Evolutionary conservation across 2,888 invertebrate species (phyloP).

Genomic region (Drosophila recens): DNA sequence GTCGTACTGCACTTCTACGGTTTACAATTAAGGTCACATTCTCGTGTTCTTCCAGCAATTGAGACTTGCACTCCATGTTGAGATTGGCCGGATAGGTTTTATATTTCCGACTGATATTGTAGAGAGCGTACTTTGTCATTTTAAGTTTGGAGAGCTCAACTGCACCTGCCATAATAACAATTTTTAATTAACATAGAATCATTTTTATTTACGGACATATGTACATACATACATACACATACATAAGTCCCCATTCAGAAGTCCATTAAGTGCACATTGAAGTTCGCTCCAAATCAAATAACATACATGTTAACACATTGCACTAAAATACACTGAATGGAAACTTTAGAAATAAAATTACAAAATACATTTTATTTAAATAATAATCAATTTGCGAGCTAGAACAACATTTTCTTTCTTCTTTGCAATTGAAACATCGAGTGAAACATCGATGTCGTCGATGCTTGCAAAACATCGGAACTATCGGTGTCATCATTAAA

Average conservation of each 20-base stretch:
- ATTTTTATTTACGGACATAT: not conserved
- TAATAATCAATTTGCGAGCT: not conserved
- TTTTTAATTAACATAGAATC: constrained; percentile 1
- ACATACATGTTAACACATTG: constrained; percentile 31
- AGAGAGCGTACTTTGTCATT: constrained; percentile 69
- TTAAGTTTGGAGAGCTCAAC: constrained; percentile 27
- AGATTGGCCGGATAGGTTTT: constrained; percentile 71
- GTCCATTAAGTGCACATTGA: constrained; percentile 8
- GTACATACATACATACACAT: constrained; percentile 6
- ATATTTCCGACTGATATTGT: constrained; percentile 67
- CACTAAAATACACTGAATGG: constrained; percentile 69
- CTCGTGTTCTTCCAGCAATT: constrained; percentile 68
- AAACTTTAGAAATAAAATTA: constrained; percentile 59
- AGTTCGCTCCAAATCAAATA: constrained; percentile 34
- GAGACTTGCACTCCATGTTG: constrained; percentile 68
- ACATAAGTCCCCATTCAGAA: constrained; percentile 20
- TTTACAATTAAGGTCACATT: constrained; percentile 71
- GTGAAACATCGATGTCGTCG: too few species aligned
- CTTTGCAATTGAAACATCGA: too few species aligned
- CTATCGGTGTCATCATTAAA: too few species aligned
- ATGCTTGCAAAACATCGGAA: too few species aligned
- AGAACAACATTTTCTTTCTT: too few species aligned
- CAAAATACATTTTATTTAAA: constrained; percentile 59
- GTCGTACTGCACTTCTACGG: constrained; percentile 60
- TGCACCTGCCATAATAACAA: constrained; percentile 36